A percentile compares a stretch with the other conserved stretches of the same genome.
Conservation (phyloP, 2,797 vertebrate species). For the Rhinophrynus dorsalis region DNA sequence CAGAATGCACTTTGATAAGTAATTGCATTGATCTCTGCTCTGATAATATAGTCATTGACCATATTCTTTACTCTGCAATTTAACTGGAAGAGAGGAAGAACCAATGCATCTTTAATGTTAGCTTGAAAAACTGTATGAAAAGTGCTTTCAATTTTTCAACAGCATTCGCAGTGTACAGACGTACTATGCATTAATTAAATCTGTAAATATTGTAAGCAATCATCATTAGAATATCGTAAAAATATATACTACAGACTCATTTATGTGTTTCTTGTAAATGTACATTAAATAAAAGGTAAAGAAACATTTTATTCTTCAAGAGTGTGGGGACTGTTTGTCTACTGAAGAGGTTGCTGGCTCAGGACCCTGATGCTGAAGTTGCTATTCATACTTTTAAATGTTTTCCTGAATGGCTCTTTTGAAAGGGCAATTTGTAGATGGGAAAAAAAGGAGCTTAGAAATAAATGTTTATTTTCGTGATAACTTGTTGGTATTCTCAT, state of each 20-base stretch:
- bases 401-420: slow-evolving; percentile 1
- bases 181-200: not conserved
- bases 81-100: not conserved
- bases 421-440: slow-evolving; percentile 6
- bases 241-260: not conserved
- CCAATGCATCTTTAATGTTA: not conserved
- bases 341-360: not conserved
- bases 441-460: slow-evolving; percentile 8
- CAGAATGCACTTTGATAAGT: not conserved
- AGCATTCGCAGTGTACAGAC: not conserved
- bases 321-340: not conserved
- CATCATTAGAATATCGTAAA: not conserved
- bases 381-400: slow-evolving; percentile 13
- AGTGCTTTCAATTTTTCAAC: too few relatives aligned
- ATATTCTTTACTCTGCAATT: not conserved
- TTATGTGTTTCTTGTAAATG: slow-evolving; percentile 3
- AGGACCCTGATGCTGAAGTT: not conserved
- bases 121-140: not conserved
- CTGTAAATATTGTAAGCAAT: not conserved
- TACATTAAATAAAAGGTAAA: slow-evolving; percentile 21
- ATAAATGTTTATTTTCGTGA: slow-evolving; percentile 14
- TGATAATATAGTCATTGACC: not conserved
- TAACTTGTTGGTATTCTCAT: slow-evolving; percentile 15
- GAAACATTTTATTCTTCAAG: not conserved
- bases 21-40: too few relatives aligned